phyloP scores from a whole-genome alignment of 2,797 vertebrate species.

The Pipistrellus nathusii region DNA sequence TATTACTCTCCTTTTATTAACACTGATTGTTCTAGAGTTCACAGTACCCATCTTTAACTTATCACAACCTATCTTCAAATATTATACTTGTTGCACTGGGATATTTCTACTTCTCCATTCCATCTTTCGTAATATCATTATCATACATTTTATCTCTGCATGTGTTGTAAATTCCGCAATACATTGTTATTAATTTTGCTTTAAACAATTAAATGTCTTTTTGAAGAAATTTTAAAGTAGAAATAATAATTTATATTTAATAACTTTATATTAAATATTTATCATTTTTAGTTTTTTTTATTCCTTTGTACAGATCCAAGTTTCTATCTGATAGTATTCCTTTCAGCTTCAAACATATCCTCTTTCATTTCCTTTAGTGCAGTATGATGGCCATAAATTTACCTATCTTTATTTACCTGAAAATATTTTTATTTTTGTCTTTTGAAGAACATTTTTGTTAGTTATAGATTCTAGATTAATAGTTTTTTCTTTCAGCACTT shows the following conservation, averaged over 20 bases:
- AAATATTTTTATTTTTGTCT: constrained; percentile 55
- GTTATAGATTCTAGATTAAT: constrained; percentile 42
- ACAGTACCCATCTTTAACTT: background rate
- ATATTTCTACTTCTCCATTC: background rate
- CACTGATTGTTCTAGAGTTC: background rate
- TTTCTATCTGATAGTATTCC: constrained; percentile 15
- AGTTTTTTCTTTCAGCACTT: background rate
- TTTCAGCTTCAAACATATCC: constrained; percentile 43
- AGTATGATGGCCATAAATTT: background rate
- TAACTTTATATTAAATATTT: background rate
- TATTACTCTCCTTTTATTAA: background rate
- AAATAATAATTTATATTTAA: constrained; percentile 35
- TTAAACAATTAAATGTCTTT: background rate
- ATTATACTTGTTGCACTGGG: background rate
- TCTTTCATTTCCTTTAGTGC: background rate
- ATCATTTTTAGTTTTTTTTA: constrained; percentile 23
- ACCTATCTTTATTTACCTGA: constrained; percentile 19
- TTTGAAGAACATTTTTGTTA: constrained; percentile 58
- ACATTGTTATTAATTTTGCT: background rate
- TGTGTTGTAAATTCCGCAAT: background rate
- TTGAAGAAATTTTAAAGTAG: constrained; percentile 19
- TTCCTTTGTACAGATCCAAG: background rate
- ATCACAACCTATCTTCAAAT: background rate
- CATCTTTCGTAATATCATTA: background rate
- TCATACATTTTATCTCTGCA: background rate